Evolutionary conservation across 2,797 vertebrate genomes (phyloP), one percentile per base, ranked within the genome.

Genomic region (Parauchenoglanis punctatus): DNA sequence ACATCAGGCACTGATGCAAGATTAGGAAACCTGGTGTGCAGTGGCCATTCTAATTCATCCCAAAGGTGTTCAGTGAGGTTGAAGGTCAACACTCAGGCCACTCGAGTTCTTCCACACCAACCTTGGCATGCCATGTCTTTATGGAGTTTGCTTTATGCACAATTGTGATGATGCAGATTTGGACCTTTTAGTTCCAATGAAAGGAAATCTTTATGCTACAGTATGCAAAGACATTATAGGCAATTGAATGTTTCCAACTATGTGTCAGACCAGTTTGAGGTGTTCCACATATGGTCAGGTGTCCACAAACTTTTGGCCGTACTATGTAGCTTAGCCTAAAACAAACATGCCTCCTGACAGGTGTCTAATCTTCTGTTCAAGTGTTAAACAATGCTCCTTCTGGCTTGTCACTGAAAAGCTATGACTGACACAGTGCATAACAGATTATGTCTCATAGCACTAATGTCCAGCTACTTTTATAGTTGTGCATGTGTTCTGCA

Each of bases 141-240:
- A 80, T 59, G 77, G 56, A 58, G 28, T 4, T 31, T 8, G 12
- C 35, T 81, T 63, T 63, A 13, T 15, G 31, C 35, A 63, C 56
- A 1, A 0, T 61, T 56, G 61, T 13, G 11, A 40, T 81, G 35
- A 23, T 25, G 44, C 58, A n/a, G 20, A 2, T 77, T 77, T 15
- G 46, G 10, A 2, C 52, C 2, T 8, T 31, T 56, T 56, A 28
- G 49, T 20, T 31, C 76, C 46, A 49, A 25, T 59, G 20, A 61
- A 81, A 18, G 6, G 13, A 82, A 28, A n/a, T 82, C 56, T 61
- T 81, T 61, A 44, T 81, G 35, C 80, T 46, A 8, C 77, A 52
- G 56, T 11, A 81, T 40, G 20, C 8, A 20, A 6, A 35, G 54
- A 7, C 46, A n/a, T 76, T 49, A 46, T 20, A 35, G 76, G 23